Percentiles rank a stretch among this genome's conserved stretches.
Conservation (phyloP, 2,113 vertebrate species). For the Myrmophylax atrothorax region DNA sequence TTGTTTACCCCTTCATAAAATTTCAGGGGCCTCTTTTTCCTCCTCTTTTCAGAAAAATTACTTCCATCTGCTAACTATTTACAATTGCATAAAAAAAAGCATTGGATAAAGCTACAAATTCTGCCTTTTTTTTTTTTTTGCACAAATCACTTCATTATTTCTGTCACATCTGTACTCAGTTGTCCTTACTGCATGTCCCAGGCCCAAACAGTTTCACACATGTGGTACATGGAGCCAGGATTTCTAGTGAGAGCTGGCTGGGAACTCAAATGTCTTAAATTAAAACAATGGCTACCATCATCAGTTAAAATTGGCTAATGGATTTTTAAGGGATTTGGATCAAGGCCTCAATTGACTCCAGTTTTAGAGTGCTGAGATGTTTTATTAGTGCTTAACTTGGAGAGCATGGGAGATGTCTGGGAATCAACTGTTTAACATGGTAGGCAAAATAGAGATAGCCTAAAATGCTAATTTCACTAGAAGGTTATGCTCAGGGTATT, state of each 20-base stretch:
- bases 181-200: neutral
- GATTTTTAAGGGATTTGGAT: neutral
- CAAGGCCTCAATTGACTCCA: neutral
- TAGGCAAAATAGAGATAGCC: neutral
- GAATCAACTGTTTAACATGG: neutral
- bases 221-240: neutral
- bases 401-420: neutral
- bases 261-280: neutral
- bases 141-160: neutral
- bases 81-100: neutral
- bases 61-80: constrained; percentile 6
- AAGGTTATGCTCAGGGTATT: neutral
- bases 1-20: neutral
- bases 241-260: neutral
- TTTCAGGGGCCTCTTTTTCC: neutral
- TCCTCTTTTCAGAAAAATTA: neutral
- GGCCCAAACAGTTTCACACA: neutral
- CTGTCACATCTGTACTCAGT: neutral
- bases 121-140: neutral
- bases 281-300: neutral
- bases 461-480: neutral
- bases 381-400: neutral
- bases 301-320: neutral
- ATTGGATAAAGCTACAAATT: neutral
- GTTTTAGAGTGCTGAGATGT: neutral